phyloP scores from a whole-genome alignment of 2,888 invertebrate genomes.

The Pandemis corylana region DNA sequence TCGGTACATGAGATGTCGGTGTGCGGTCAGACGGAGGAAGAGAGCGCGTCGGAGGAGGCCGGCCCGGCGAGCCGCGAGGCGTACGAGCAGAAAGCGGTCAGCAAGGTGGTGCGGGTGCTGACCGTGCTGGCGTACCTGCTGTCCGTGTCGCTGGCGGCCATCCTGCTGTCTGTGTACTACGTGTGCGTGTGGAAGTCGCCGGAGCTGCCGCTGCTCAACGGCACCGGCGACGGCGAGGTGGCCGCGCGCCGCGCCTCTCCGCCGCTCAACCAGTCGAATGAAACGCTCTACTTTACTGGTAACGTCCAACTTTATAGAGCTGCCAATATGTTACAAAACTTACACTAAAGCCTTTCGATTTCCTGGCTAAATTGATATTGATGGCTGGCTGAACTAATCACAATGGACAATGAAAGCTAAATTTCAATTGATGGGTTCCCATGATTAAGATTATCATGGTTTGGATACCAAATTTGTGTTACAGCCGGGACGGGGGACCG shows the following conservation, averaged over 20 bases:
- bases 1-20: slow-evolving; percentile 63
- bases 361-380: no score
- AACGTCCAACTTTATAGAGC: slow-evolving; percentile 25
- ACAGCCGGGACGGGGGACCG: no score
- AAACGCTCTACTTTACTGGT: slow-evolving; percentile 49
- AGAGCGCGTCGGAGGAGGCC: slow-evolving; percentile 65
- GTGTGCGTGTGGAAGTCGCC: slow-evolving; percentile 92
- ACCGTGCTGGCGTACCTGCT: slow-evolving; percentile 93
- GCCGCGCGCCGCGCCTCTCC: slow-evolving; percentile 52
- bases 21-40: slow-evolving; percentile 69
- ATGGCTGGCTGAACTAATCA: no score
- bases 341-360: neutral
- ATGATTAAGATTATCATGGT: no score
- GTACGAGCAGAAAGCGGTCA: slow-evolving; percentile 73
- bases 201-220: slow-evolving; percentile 72
- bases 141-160: slow-evolving; percentile 94
- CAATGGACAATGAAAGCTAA: no score
- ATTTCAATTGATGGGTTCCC: no score
- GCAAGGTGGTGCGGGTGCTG: slow-evolving; percentile 86
- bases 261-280: slow-evolving; percentile 46
- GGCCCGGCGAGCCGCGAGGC: slow-evolving; percentile 63
- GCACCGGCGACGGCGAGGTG: slow-evolving; percentile 49
- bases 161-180: slow-evolving; percentile 92
- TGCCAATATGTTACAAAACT: neutral
- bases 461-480: no score